phyloP scores from a whole-genome alignment of 2,888 invertebrate species.

The Linnaemya vulpina region DNA sequence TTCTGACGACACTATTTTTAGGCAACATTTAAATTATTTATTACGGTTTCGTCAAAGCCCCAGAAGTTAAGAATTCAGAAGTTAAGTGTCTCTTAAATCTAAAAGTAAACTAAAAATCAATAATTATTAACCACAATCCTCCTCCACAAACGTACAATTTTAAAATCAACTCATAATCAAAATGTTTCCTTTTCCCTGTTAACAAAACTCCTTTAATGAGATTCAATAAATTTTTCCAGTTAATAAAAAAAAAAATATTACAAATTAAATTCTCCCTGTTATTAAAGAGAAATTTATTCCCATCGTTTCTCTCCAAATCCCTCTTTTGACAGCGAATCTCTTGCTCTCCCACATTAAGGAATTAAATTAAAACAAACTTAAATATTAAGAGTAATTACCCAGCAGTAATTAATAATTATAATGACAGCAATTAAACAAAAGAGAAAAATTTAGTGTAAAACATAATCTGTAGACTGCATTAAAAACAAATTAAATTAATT shows the following conservation, averaged over 20 bases:
- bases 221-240: neutral
- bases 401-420: constrained; percentile 14
- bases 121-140: neutral
- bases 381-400: constrained; percentile 16
- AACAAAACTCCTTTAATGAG: constrained; percentile 8
- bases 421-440: constrained; percentile 24
- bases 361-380: constrained; percentile 24
- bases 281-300: neutral
- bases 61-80: no score
- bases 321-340: neutral
- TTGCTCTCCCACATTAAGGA: constrained; percentile 32
- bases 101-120: constrained; percentile 19
- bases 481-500: neutral
- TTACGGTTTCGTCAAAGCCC: no score
- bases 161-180: constrained; percentile 16
- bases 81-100: constrained; percentile 16
- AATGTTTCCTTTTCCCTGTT: neutral
- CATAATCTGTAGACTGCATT: constrained; percentile 70
- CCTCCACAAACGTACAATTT: neutral
- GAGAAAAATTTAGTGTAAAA: constrained; percentile 53
- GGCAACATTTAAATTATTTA: no score
- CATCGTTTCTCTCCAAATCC: neutral
- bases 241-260: neutral
- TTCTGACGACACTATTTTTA: no score
- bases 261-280: neutral